These are phyloP conservation scores for Mus spretus DNA, from an alignment of 2,797 vertebrate genomes.

Conservation along the genomic window DNA sequence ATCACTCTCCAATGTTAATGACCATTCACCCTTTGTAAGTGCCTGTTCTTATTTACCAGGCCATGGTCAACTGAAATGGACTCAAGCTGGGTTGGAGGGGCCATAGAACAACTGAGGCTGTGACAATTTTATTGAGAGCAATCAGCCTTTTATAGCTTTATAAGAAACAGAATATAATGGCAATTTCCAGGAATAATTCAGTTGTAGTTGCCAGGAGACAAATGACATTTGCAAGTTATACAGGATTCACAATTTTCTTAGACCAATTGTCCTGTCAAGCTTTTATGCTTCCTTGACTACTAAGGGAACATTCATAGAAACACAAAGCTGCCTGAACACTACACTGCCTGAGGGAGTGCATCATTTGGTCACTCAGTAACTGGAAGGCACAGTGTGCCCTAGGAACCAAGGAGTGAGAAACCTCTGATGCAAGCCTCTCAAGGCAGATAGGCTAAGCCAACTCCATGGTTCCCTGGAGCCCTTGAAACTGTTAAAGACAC, in stretches of 20 bases:
- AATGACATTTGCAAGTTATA: neutral
- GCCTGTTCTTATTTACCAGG: neutral
- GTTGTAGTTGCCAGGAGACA: neutral
- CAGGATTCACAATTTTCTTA: neutral
- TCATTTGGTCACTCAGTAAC: neutral
- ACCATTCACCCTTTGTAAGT: neutral
- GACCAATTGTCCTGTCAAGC: neutral
- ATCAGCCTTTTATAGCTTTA: neutral
- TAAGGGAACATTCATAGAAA: neutral
- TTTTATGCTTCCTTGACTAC: neutral
- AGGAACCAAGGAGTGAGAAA: neutral
- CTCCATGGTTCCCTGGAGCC: neutral
- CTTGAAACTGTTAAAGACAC: neutral
- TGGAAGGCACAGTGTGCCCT: neutral
- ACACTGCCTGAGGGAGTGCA: neutral
- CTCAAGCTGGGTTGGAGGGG: neutral
- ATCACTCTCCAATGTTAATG: neutral
- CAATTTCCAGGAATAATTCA: neutral
- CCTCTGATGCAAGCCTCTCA: neutral
- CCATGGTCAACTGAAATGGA: neutral
- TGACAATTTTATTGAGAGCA: neutral
- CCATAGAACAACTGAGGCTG: neutral
- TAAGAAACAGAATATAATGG: neutral
- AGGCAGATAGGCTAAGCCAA: neutral
- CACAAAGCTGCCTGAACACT: neutral